phyloP scores from a whole-genome alignment of 2,113 vertebrate species.

The Mungos mungo region DNA sequence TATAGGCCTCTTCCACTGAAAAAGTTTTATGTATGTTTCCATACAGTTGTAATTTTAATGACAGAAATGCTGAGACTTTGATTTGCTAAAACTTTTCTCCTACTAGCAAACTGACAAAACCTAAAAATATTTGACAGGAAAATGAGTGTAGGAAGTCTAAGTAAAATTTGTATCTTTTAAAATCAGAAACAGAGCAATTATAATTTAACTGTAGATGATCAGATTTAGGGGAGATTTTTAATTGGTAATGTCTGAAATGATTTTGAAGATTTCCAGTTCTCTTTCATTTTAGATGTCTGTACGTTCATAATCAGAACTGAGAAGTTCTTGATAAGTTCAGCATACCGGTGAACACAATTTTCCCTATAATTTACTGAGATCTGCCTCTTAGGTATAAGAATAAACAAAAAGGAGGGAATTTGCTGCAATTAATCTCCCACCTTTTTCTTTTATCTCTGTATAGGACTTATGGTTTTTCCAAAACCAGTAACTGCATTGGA shows the following conservation, averaged over 20 bases:
- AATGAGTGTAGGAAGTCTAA: conserved; percentile 51
- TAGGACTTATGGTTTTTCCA: conserved; percentile 95
- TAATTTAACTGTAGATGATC: conserved; percentile 49
- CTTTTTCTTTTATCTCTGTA: conserved; percentile 64
- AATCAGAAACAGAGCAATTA: neutral
- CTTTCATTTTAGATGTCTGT: neutral
- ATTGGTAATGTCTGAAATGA: neutral
- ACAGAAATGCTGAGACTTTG: neutral
- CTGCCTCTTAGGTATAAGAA: conserved; percentile 10
- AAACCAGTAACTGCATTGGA: conserved; percentile 88
- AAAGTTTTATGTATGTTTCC: conserved; percentile 7
- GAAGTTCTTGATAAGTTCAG: conserved; percentile 37
- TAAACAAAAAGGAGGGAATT: neutral
- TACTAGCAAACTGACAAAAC: neutral
- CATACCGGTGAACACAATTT: neutral
- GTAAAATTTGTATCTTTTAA: conserved; percentile 37
- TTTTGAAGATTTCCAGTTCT: conserved; percentile 32
- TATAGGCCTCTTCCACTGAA: neutral
- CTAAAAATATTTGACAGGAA: conserved; percentile 11
- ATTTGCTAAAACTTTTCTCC: neutral
- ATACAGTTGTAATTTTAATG: conserved; percentile 24
- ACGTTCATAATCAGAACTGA: conserved; percentile 14
- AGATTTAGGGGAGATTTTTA: conserved; percentile 20
- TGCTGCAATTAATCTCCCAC: conserved; percentile 55
- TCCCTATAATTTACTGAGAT: conserved; percentile 7